These are phyloP conservation scores for Ophiothrix spiculata DNA, from an alignment of 35 echinoderm and acorn worm genomes.

Conservation along the genomic window DNA sequence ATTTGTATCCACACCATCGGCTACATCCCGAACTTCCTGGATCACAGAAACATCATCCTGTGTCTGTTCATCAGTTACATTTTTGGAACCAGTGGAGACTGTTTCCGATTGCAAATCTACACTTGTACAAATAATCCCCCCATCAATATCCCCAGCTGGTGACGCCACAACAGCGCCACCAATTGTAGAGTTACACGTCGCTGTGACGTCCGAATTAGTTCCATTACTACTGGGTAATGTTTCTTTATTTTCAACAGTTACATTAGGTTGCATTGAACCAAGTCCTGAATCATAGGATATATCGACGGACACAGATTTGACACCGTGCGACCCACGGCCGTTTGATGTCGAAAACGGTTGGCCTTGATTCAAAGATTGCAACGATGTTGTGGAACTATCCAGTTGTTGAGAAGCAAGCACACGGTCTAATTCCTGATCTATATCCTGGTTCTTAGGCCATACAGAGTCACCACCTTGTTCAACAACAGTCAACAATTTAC, in stretches of 20 bases:
- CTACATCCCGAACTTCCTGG: too few relatives aligned
- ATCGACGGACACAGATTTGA: not conserved
- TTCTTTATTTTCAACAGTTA: not conserved
- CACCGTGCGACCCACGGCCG: not conserved
- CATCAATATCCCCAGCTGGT: not conserved
- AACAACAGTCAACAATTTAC: not conserved
- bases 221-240: not conserved
- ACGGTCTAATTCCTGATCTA: not conserved
- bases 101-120: too few relatives aligned
- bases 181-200: too few relatives aligned
- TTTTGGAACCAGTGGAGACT: too few relatives aligned
- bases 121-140: too few relatives aligned
- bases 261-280: not conserved
- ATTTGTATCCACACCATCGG: not conserved
- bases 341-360: not conserved
- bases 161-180: not conserved
- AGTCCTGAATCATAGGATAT: conserved; percentile 3
- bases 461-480: not conserved
- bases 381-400: not conserved
- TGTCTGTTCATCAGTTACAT: too few relatives aligned
- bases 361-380: not conserved
- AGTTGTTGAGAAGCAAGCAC: not conserved
- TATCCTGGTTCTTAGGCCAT: not conserved
- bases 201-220: not conserved
- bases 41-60: too few relatives aligned